phyloP scores from a whole-genome alignment of 2,888 invertebrate species.

The Arctia plantaginis region DNA sequence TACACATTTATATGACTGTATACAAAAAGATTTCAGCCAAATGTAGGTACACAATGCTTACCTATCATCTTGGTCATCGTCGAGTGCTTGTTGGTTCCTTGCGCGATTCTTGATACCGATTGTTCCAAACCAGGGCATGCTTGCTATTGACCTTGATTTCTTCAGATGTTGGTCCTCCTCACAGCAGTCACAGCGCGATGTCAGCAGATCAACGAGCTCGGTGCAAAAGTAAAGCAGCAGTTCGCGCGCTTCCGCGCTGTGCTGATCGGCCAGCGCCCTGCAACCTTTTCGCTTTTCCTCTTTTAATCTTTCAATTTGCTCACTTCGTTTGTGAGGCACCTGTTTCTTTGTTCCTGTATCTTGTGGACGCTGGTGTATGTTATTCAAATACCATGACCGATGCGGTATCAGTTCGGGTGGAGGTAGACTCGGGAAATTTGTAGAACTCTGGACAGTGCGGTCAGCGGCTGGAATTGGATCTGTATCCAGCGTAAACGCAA shows the following conservation, averaged over 20 bases:
- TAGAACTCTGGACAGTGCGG: not conserved
- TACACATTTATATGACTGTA: not conserved
- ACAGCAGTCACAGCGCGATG: not conserved
- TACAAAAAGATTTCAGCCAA: not conserved
- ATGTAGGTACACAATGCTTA: not conserved
- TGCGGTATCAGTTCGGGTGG: not conserved
- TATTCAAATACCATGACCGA: slow-evolving; percentile 3
- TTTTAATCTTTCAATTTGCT: not conserved
- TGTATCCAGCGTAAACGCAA: slow-evolving; percentile 4
- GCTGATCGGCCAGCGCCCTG: not conserved
- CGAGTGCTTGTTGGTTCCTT: not conserved
- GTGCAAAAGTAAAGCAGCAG: not conserved
- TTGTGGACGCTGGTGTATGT: not conserved
- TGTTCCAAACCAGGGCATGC: slow-evolving; percentile 6
- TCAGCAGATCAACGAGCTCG: not conserved
- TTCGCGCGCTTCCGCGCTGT: not conserved
- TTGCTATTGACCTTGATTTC: not conserved
- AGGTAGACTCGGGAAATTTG: not conserved
- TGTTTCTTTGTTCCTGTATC: not conserved
- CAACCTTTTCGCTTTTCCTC: not conserved
- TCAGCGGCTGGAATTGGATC: not conserved
- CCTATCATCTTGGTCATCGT: not conserved
- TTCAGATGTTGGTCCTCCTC: not conserved
- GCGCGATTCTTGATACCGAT: not conserved
- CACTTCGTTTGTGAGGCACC: not conserved